Base-by-base conservation (phyloP, 2,113 vertebrate species). In the Emydocephalus ijimae region DNA sequence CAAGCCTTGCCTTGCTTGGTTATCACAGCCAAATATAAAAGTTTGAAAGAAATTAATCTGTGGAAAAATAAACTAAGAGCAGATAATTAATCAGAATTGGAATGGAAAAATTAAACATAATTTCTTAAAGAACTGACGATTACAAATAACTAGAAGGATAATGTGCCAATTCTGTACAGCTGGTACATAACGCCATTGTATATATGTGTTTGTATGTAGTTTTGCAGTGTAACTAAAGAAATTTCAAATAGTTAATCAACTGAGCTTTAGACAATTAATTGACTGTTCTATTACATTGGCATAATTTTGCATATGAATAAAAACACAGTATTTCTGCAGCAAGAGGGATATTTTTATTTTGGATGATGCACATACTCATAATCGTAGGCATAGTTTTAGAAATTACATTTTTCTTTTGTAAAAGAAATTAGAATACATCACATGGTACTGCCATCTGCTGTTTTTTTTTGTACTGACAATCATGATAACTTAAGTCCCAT, bases 401-500 rank as follows among this genome's bases (percentile, higher is more conserved):
- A 87, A 48, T 87, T 26, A 52, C 45, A 87, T 87, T 52, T 43
- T 52, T 87, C 45, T 29, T 52, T 48, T 52, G 48, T 87, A 52
- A 87, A 52, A 87, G 48, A 87, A 87, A 48, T 48, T 45, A 86
- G 86, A 87, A 87, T 87, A 29, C 1, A 48, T 87, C 85, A 87
- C 24, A 50, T 52, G 86, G 24, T 48, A 29, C 86, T 88, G 50
- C 87, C 50, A 88, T 88, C 87, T 88, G 87, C 87, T 54, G 50
- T 81, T 54, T 88, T 87, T 88, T 54, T 29, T 88, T 88, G 87
- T 88, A 88, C 7, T 88, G 8, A 34, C 14, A 95, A 92, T 94
- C 43, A 92, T 87, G 55, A 39, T 9, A 81, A 81, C 74, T 81
- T 81, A 81, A 81, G 34, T 81, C 74, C 74, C 3, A 81, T 81